Percentiles rank a stretch among this genome's conserved stretches.
Conservation (phyloP, 2,113 vertebrate species). For the Apistogramma diplotaenia region DNA sequence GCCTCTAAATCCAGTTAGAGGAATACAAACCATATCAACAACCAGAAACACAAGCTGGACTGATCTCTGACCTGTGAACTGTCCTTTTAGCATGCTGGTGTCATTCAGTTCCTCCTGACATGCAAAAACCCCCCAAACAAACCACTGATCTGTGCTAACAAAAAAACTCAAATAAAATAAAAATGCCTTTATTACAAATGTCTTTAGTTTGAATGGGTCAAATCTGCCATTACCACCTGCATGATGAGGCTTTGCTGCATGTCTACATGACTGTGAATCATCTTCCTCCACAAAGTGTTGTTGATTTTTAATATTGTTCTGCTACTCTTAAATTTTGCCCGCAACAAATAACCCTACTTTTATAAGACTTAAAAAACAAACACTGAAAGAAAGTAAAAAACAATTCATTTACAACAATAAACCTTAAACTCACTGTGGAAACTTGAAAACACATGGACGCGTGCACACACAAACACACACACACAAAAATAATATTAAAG, state of each 20-base stretch:
- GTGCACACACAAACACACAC: too few relatives aligned
- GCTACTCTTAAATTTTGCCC: not conserved
- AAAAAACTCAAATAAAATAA: not conserved
- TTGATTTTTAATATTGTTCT: not conserved
- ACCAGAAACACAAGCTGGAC: not conserved
- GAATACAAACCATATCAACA: slow-evolving; percentile 4
- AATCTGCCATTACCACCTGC: not conserved
- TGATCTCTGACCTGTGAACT: slow-evolving; percentile 3
- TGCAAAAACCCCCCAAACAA: too few relatives aligned
- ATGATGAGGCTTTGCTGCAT: not conserved
- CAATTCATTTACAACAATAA: too few relatives aligned
- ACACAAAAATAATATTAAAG: too few relatives aligned
- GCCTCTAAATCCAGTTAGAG: slow-evolving; percentile 43
- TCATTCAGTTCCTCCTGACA: not conserved
- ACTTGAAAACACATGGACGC: not conserved
- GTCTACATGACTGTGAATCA: not conserved
- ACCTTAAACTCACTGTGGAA: too few relatives aligned
- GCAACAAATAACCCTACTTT: not conserved
- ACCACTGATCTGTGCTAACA: not conserved
- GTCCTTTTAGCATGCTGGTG: not conserved
- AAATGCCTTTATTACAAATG: not conserved
- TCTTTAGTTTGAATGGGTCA: not conserved
- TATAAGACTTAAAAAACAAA: not conserved
- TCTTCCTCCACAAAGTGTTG: not conserved
- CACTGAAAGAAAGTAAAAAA: too few relatives aligned